Base-by-base conservation (phyloP, 1,140 invertebrate species). In the Cardiocondyla obscurior region DNA sequence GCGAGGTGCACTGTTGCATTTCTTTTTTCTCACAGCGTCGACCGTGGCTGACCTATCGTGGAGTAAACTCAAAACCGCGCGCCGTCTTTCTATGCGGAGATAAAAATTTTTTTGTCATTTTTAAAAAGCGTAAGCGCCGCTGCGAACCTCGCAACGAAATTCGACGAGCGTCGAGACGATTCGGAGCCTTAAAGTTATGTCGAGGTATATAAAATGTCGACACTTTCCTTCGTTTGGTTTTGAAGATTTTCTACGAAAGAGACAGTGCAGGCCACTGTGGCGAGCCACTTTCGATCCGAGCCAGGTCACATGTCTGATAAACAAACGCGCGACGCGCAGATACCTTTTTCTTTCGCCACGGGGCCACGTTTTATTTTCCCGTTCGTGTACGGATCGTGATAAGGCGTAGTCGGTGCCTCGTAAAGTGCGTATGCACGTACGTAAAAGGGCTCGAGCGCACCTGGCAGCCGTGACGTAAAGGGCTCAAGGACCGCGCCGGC, bases 391-490 rank as follows among this genome's bases (percentile, higher is more conserved):
- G 14, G 57, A 33, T 44, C 19, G 28, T 69, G 62, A 79, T 79
- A 79, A 79, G 49, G 46, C 67, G 36, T n/a, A 39, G 46, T 22
- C 69, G 33, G 62, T 69, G 12, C 7, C 33, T 79, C 74, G 62
- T 79, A 79, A 79, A 79, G 69, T 22, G 39, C 46, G 22, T 19
- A 53, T 55, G 83, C 49, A 82, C 16, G 39, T 55, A 74, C 49
- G 74, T 82, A 65, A 83, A 65, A 81, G 16, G 25, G 25, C 4
- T 1, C 33, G 58, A 85, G 69, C 73, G 53, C 79, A 76, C 22
- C 69, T 87, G 79, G 81, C 81, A 49, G 19, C 39, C 19, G 57
- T 86, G 53, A 83, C 69, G 81, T 62, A 55, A n/a, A 88, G 60
- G 44, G 36, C 36, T 14, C 28, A 77, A 79, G 62, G 69, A 81